Conservation (phyloP, 2,797 vertebrate genomes). For the Delichon dasypus region DNA sequence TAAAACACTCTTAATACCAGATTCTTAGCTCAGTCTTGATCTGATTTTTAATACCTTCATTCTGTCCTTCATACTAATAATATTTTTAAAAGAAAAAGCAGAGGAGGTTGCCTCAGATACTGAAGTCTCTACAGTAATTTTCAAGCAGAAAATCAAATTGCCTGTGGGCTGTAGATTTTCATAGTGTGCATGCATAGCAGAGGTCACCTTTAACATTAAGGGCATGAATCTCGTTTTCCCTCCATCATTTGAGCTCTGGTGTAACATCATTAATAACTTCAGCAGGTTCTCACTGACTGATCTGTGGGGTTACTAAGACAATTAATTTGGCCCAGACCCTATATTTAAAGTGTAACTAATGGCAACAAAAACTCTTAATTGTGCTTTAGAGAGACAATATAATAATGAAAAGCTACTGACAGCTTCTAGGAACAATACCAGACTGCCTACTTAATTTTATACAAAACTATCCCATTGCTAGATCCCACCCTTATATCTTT, state of each 20-base stretch:
- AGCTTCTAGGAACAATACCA: not conserved
- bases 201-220: slow-evolving; percentile 57
- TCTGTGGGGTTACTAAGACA: slow-evolving; percentile 21
- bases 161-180: slow-evolving; percentile 37
- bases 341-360: slow-evolving; percentile 57
- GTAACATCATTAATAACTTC: slow-evolving; percentile 19
- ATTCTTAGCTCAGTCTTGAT: slow-evolving; percentile 19
- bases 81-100: slow-evolving; percentile 10
- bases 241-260: slow-evolving; percentile 27
- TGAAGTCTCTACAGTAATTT: slow-evolving; percentile 46
- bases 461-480: not conserved
- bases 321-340: slow-evolving; percentile 22
- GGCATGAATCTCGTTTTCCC: slow-evolving; percentile 13
- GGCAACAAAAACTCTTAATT: slow-evolving; percentile 31
- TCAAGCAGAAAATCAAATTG: slow-evolving; percentile 50
- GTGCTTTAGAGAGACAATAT: slow-evolving; percentile 32
- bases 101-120: slow-evolving; percentile 7
- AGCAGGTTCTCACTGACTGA: slow-evolving; percentile 24
- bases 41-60: slow-evolving; percentile 6
- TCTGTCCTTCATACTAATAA: slow-evolving; percentile 2
- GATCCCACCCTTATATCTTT: not conserved
- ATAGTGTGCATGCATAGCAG: not conserved
- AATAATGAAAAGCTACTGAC: slow-evolving; percentile 15
- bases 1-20: slow-evolving; percentile 12
- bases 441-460: not conserved